Base-by-base conservation (phyloP, 2,888 invertebrate species). In the Polyommatus iphigenia region DNA sequence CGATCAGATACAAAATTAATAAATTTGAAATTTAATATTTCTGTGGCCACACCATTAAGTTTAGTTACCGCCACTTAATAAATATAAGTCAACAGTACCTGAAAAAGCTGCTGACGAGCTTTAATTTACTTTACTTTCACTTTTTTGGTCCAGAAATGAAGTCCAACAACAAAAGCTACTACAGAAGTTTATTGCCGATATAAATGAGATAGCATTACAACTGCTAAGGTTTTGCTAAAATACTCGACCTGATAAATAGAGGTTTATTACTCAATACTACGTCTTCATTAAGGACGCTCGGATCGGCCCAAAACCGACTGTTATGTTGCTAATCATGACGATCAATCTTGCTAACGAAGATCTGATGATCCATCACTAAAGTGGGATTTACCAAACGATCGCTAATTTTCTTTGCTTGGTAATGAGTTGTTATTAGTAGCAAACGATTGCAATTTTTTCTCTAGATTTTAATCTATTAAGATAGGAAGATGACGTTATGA, bases 191-290 rank as follows among this genome's bases (percentile, higher is more conserved):
- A 10, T 62, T 24, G 62, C 24, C 62, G 20, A 20, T 62, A 62
- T 62, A 62, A 20, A 62, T 62, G 24, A 62, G 24, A 62, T 20
- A 8, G 13, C 24, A 62, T 62, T 62, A 67, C 67, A 29, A 29
- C 29, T 18, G 62, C 24, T 67, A 29, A 15, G 67, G 67, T 67
- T 67, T 62, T 29, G 29, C 67, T 67, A 2, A 67, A 67, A 67
- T 32, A 67, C 67, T 67, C 67, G 29, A 29, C 67, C 67, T 29
- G 29, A 67, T 67, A 67, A 29, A 67, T 15, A 67, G 29, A 67
- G 67, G 62, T 29, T 67, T 67, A 67, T 67, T 67, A 67, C 67
- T 32, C 67, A 29, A 67, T 29, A 29, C 67, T 67, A 67, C 18
- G 15, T 67, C 67, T 67, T 67, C 67, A 67, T 67, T 67, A 67